Conservation (phyloP, 2,113 vertebrate genomes). For the Cottus gobio region DNA sequence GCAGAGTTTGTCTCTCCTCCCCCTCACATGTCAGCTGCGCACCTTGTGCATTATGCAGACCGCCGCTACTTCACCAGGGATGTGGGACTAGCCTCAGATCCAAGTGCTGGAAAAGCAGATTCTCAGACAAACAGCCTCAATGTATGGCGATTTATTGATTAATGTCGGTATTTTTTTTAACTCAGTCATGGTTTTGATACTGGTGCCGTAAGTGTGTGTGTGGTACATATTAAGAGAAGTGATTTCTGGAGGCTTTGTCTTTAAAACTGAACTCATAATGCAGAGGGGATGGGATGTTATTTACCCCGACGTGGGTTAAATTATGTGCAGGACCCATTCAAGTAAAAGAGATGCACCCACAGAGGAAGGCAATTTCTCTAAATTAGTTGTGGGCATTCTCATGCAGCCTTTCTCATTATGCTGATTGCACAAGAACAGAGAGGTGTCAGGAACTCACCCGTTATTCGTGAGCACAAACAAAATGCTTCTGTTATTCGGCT, state of each 20-base stretch:
- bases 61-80: conserved; percentile 53
- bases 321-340: conserved; percentile 22
- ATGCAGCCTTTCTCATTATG: background rate
- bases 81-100: conserved; percentile 25
- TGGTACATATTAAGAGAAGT: background rate
- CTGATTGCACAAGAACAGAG: background rate
- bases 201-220: background rate
- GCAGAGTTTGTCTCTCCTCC: conserved; percentile 69
- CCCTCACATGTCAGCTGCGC: conserved; percentile 75
- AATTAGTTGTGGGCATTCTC: conserved; percentile 32
- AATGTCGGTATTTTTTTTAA: background rate
- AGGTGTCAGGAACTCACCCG: background rate
- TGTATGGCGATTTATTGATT: conserved; percentile 1
- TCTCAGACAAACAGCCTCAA: background rate
- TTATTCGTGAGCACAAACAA: background rate
- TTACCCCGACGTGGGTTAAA: conserved; percentile 8
- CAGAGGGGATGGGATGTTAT: conserved; percentile 21
- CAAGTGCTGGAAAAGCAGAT: conserved; percentile 17
- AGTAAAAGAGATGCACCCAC: conserved; percentile 32
- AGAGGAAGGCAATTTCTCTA: conserved; percentile 30
- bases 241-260: conserved; percentile 27
- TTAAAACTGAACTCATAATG: conserved; percentile 29
- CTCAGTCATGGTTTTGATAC: background rate
- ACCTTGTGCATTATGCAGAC: conserved; percentile 81
- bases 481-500: background rate